These are phyloP conservation scores for Cheumatopsyche charites DNA, from an alignment of 1,140 invertebrate species.

Conservation along the genomic window DNA sequence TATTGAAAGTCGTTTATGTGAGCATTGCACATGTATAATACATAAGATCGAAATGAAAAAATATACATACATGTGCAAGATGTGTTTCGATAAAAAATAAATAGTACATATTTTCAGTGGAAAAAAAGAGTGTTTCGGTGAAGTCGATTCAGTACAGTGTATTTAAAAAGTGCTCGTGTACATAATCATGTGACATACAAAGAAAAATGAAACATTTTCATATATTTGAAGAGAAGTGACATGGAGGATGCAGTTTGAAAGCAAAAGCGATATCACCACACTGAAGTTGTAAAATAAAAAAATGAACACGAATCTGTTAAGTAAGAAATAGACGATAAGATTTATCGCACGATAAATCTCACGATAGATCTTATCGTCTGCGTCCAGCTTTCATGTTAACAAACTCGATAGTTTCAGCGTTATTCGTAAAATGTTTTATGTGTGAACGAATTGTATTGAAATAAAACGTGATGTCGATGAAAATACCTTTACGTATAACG, in stretches of 20 bases:
- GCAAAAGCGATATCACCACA: conserved; percentile 27
- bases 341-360: background rate
- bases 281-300: conserved; percentile 11
- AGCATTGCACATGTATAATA: background rate
- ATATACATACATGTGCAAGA: background rate
- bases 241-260: conserved; percentile 33
- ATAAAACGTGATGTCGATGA: conserved; percentile 8
- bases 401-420: no score
- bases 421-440: no score
- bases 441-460: no score
- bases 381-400: background rate
- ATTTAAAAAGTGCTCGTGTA: conserved; percentile 13
- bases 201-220: conserved; percentile 3
- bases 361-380: background rate
- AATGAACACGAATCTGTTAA: background rate
- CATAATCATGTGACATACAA: background rate
- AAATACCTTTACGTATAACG: conserved; percentile 10
- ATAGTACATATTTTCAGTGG: background rate
- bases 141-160: background rate
- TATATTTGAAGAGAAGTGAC: conserved; percentile 21
- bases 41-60: no score
- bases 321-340: background rate
- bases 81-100: background rate
- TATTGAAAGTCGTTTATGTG: no score
- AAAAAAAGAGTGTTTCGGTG: conserved; percentile 2